Conservation (phyloP, 2,888 invertebrate genomes). For the Plagodis pulveraria region DNA sequence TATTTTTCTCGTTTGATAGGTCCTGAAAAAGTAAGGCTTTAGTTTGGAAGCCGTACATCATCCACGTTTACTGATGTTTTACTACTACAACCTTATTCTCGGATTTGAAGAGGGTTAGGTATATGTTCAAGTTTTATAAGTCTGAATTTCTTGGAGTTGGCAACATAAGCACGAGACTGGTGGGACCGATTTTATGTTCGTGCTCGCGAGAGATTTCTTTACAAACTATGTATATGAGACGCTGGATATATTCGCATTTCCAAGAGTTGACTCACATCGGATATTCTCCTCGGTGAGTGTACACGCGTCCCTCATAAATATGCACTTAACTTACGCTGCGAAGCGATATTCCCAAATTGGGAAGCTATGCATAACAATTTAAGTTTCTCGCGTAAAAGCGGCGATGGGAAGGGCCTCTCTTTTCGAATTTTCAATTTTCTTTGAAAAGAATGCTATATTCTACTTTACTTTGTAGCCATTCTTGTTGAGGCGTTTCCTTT, state of each 20-base stretch:
- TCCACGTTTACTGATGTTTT: constrained; percentile 21
- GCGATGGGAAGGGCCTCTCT: constrained; percentile 8
- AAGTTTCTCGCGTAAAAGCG: constrained; percentile 32
- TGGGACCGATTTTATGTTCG: constrained; percentile 64
- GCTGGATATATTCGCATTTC: constrained; percentile 43
- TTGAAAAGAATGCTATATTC: constrained; percentile 26
- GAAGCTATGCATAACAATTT: constrained; percentile 52
- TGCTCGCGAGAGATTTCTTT: constrained; percentile 60
- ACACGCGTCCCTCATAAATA: constrained; percentile 55
- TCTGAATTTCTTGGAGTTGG: constrained; percentile 29
- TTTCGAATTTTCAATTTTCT: constrained; percentile 28
- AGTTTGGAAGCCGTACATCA: constrained; percentile 12
- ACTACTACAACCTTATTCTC: constrained; percentile 20
- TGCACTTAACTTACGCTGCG: constrained; percentile 48
- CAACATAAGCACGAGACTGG: constrained; percentile 27
- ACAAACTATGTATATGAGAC: constrained; percentile 68
- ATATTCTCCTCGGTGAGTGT: constrained; percentile 45
- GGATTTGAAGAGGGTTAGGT: constrained; percentile 26
- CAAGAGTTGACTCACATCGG: constrained; percentile 43
- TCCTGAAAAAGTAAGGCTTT: constrained; percentile 1
- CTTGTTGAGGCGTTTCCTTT: constrained; percentile 13
- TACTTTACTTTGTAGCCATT: constrained; percentile 22
- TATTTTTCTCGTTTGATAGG: neutral
- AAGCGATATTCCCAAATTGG: constrained; percentile 50
- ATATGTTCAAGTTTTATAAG: constrained; percentile 48